Percentiles rank a stretch among this genome's conserved stretches.
Conservation (phyloP, 2,888 invertebrate genomes). For the Hyposoter dolosus region DNA sequence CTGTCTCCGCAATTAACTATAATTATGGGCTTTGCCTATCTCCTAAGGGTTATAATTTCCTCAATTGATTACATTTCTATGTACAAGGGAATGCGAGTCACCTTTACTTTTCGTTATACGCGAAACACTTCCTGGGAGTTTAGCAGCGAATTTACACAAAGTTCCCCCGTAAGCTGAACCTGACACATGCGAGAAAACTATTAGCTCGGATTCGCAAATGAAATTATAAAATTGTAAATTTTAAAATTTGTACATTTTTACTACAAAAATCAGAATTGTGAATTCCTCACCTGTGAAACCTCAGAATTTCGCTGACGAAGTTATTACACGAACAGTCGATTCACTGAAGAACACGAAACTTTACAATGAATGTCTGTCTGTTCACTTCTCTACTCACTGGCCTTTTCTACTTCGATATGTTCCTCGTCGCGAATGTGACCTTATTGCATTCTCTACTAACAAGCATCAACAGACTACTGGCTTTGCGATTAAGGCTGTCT, state of each 20-base stretch:
- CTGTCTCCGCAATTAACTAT: slow-evolving; percentile 47
- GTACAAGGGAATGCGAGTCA: neutral
- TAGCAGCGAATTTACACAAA: neutral
- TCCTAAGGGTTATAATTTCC: slow-evolving; percentile 49
- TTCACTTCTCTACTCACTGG: slow-evolving; percentile 10
- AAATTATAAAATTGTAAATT: too few species aligned
- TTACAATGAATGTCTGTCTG: slow-evolving; percentile 33
- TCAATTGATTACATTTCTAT: slow-evolving; percentile 56
- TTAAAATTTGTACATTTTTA: neutral
- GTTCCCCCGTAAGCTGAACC: neutral
- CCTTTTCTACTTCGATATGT: slow-evolving; percentile 3
- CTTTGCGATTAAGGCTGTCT: slow-evolving; percentile 49
- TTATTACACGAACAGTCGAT: slow-evolving; percentile 57
- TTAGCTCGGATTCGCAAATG: neutral
- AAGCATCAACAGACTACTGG: slow-evolving; percentile 47
- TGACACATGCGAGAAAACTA: neutral
- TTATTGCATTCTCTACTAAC: slow-evolving; percentile 37
- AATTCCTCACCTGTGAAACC: neutral
- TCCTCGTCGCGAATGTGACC: slow-evolving; percentile 13
- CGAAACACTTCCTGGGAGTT: neutral
- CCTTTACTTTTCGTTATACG: neutral
- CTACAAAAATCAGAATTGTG: neutral
- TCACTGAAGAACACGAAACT: slow-evolving; percentile 33
- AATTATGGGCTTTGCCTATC: slow-evolving; percentile 48
- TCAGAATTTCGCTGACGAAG: slow-evolving; percentile 39